Evolutionary conservation across 2,888 invertebrate species (phyloP).

Genomic region (Celastrina argiolus): DNA sequence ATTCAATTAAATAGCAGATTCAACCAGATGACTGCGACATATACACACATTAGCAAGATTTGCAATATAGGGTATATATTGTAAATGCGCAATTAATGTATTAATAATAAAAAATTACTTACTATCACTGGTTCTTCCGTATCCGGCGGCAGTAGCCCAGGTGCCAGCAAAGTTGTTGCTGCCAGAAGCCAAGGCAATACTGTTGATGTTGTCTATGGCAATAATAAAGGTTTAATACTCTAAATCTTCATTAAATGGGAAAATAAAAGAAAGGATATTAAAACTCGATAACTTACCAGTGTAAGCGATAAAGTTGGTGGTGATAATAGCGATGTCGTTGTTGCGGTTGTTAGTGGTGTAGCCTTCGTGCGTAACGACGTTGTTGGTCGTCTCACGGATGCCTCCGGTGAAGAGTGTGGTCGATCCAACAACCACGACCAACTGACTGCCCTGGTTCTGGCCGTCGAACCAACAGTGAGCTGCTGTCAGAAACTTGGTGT

Average conservation of each 20-base stretch:
- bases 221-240: neutral
- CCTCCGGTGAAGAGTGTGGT: slow-evolving; percentile 37
- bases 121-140: slow-evolving; percentile 24
- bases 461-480: slow-evolving; percentile 40
- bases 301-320: slow-evolving; percentile 28
- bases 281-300: neutral
- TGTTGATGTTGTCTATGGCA: neutral
- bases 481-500: slow-evolving; percentile 36
- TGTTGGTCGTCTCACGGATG: slow-evolving; percentile 34
- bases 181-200: neutral
- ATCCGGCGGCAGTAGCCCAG: slow-evolving; percentile 22
- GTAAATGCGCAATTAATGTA: neutral
- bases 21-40: too few relatives aligned
- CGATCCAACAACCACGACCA: slow-evolving; percentile 37
- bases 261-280: neutral
- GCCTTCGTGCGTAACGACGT: slow-evolving; percentile 37
- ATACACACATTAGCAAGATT: too few relatives aligned
- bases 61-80: too few relatives aligned
- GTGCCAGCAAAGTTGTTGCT: slow-evolving; percentile 10
- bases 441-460: slow-evolving; percentile 34
- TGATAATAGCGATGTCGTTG: slow-evolving; percentile 42
- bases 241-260: neutral
- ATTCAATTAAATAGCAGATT: too few relatives aligned
- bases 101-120: neutral
- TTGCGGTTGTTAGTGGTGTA: slow-evolving; percentile 36